Percentiles rank a stretch among this genome's conserved stretches.
Evolutionary conservation across 2,797 vertebrate species (phyloP).

Genomic region (Neopelma chrysocephalum): DNA sequence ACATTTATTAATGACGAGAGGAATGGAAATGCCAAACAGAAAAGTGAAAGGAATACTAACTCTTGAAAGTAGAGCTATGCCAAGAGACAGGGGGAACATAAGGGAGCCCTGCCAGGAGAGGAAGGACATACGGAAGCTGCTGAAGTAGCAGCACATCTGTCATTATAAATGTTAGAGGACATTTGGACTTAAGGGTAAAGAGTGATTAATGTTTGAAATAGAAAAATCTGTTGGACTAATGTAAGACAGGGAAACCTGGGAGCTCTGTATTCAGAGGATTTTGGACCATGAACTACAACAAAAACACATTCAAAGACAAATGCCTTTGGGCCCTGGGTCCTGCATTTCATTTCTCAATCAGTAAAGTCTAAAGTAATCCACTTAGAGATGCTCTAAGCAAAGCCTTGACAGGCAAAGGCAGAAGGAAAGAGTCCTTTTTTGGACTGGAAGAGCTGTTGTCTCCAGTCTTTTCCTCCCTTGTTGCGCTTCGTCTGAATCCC

Average conservation of each 20-base stretch:
- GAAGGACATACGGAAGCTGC: background rate
- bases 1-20: constrained; percentile 22
- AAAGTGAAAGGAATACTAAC: constrained; percentile 41
- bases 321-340: background rate
- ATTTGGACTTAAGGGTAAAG: background rate
- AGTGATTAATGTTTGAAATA: background rate
- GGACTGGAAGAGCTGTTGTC: background rate
- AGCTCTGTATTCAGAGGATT: background rate
- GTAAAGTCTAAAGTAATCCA: background rate
- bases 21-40: background rate
- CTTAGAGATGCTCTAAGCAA: background rate
- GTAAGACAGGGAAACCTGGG: background rate
- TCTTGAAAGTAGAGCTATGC: background rate
- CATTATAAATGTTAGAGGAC: constrained; percentile 19
- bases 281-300: background rate
- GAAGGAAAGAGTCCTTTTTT: background rate
- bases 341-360: background rate
- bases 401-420: background rate
- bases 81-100: background rate
- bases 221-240: background rate
- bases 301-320: background rate
- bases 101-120: constrained; percentile 11
- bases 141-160: background rate
- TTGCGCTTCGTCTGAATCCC: background rate
- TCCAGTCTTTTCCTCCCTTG: background rate